Evolutionary conservation across 2,888 invertebrate species (phyloP), one percentile per base, ranked within the genome.

Genomic region (Tipula unca): DNA sequence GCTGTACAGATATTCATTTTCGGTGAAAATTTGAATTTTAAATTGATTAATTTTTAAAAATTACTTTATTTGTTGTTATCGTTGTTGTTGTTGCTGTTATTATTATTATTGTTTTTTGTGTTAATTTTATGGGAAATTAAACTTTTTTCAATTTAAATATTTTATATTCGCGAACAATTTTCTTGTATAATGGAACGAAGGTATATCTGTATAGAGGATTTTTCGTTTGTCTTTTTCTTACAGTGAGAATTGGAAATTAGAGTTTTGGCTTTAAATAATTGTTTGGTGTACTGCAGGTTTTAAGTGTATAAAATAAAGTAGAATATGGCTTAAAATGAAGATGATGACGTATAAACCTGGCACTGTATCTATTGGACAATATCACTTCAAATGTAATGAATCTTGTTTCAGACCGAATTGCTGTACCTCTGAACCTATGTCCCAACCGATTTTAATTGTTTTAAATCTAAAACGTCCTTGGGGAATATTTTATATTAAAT

Each of bases 91-190:
- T 17, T 48, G 17, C 17, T 48, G 17, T 32, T 32, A 6, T 32
- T 32, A 6, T 32, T 32, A 32, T 48, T 69, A 69, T 69, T 69
- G 69, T 69, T 69, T 25, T 69, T 69, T 69, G 69, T 69, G 69
- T 69, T 69, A 69, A 69, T 69, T 69, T 69, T 69, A 69, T 69
- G 69, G 69, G 69, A 69, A 69, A 69, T 69, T 69, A 69, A 69
- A 69, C 69, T 69, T 69, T 69, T 69, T 69, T 69, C 69, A 69
- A 69, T 69, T 69, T 69, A 69, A 69, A 69, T 69, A 69, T 69
- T 69, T 69, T 69, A 69, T 25, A 69, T 20, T 69, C 10, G 25
- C 20, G 69, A 20, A 69, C 20, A 10, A 54, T 25, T 69, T 69
- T 25, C 25, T 69, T 20, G 10, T 39, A 6, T 10, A 39, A 39